A percentile compares a stretch with the other conserved stretches of the same genome.
Evolutionary conservation across 2,113 vertebrate species (phyloP).

Genomic region (Rhineura floridana): DNA sequence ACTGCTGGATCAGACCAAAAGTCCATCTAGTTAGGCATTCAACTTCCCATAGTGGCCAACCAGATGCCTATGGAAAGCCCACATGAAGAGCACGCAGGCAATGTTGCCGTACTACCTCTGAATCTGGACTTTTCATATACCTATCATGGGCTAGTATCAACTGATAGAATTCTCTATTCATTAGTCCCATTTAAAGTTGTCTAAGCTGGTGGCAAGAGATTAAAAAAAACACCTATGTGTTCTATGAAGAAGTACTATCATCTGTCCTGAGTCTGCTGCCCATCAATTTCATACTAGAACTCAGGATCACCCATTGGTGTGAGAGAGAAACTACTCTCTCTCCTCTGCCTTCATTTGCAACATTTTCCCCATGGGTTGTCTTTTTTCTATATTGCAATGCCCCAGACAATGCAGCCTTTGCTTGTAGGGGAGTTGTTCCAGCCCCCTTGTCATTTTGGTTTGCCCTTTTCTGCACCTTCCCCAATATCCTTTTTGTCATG

Average conservation of each 20-base stretch:
- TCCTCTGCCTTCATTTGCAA: neutral
- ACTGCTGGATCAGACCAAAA: neutral
- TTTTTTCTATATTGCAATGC: neutral
- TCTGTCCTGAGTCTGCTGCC: neutral
- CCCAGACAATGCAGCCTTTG: neutral
- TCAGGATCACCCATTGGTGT: no score
- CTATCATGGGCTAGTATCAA: neutral
- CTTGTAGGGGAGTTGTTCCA: no score
- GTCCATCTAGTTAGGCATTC: neutral
- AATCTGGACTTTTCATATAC: neutral
- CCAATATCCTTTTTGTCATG: no score
- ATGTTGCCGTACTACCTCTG: neutral
- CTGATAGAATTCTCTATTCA: neutral
- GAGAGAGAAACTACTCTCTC: neutral
- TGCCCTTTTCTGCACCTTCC: no score
- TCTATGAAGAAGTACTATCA: neutral
- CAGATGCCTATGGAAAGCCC: neutral
- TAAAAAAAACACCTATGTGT: neutral
- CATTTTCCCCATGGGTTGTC: neutral
- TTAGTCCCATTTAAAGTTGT: neutral
- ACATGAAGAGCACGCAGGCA: neutral
- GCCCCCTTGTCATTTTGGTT: no score
- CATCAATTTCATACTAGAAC: no score
- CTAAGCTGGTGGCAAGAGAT: no score
- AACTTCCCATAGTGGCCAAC: neutral